phyloP scores from a whole-genome alignment of 1,140 invertebrate species.

The Diprion similis region DNA sequence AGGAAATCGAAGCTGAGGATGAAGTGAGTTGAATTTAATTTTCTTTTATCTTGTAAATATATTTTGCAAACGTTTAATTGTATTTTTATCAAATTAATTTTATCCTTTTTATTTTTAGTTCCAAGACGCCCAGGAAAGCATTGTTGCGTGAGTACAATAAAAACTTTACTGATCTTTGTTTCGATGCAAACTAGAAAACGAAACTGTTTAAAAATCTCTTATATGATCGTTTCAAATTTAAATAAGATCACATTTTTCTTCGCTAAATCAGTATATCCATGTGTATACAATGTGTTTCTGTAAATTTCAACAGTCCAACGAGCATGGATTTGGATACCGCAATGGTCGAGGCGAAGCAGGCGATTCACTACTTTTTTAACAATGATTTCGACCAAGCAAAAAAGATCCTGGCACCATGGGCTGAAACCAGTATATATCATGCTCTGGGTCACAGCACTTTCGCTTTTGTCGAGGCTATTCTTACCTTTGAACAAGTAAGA shows the following conservation, averaged over 20 bases:
- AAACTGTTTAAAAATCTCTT: slow-evolving; percentile 6
- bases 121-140: slow-evolving; percentile 56
- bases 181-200: neutral
- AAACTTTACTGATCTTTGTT: neutral
- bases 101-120: slow-evolving; percentile 49
- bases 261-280: slow-evolving; percentile 4
- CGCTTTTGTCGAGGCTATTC: slow-evolving; percentile 88
- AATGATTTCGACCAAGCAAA: slow-evolving; percentile 86
- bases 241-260: slow-evolving; percentile 13
- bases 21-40: slow-evolving; percentile 37
- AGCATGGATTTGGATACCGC: slow-evolving; percentile 70
- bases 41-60: neutral
- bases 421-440: slow-evolving; percentile 88
- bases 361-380: slow-evolving; percentile 86
- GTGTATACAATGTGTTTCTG: slow-evolving; percentile 22
- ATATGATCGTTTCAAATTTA: slow-evolving; percentile 3
- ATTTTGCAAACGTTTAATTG: slow-evolving; percentile 8
- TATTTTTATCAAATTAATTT: slow-evolving; percentile 12
- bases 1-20: slow-evolving; percentile 52
- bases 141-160: slow-evolving; percentile 40
- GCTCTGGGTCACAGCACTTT: slow-evolving; percentile 90
- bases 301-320: slow-evolving; percentile 39
- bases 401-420: slow-evolving; percentile 78
- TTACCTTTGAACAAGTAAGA: slow-evolving; percentile 87
- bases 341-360: slow-evolving; percentile 72